These are phyloP conservation scores for Amiota mariae DNA, from an alignment of 2,888 invertebrate genomes.

Conservation along the genomic window DNA sequence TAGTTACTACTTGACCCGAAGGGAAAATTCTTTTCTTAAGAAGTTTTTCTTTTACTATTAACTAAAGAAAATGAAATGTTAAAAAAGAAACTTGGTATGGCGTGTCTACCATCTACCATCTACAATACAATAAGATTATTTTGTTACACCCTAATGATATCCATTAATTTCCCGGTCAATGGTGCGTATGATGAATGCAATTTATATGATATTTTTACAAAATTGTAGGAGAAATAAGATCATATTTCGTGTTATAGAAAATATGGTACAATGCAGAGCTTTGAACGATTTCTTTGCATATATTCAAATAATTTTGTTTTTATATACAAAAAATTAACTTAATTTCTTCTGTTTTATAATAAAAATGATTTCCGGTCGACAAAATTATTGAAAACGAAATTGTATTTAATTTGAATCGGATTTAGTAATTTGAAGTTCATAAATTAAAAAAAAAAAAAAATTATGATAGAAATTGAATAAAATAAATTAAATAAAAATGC, in stretches of 20 bases:
- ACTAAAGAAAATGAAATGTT: too few species aligned
- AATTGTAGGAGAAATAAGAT: neutral
- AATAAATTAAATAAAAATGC: too few species aligned
- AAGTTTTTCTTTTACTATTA: too few species aligned
- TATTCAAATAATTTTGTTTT: too few species aligned
- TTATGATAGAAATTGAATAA: neutral
- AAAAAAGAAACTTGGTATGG: neutral
- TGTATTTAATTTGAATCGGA: constrained; percentile 51
- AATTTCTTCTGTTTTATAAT: constrained; percentile 33
- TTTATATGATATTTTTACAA: neutral
- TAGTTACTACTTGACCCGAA: constrained; percentile 37
- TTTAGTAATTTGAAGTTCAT: constrained; percentile 56
- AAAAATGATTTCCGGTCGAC: constrained; percentile 44
- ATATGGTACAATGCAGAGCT: too few species aligned
- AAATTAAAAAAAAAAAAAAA: constrained; percentile 23
- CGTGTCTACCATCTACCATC: constrained; percentile 41
- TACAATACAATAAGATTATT: constrained; percentile 36
- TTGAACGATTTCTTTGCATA: too few species aligned
- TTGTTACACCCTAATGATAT: constrained; percentile 63
- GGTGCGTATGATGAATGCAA: constrained; percentile 18
- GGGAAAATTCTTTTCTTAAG: neutral
- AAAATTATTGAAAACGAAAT: constrained; percentile 47
- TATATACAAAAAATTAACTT: neutral
- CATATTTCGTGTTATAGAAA: too few species aligned
- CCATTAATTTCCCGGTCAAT: constrained; percentile 58